Conservation (phyloP, 2,113 vertebrate genomes). For the Panthera tigris region DNA sequence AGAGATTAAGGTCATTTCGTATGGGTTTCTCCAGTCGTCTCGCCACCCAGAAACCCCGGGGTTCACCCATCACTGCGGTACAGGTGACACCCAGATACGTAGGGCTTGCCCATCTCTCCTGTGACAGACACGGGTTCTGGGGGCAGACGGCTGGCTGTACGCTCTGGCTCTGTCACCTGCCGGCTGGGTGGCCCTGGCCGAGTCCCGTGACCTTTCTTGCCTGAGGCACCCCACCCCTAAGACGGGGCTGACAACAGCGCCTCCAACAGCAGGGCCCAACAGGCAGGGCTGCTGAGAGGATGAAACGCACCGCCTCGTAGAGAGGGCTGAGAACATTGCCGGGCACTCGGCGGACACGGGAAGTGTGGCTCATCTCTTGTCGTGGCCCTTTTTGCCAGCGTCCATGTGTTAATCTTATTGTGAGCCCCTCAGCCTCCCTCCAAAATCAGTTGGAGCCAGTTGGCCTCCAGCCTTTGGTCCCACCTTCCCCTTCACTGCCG, state of each 20-base stretch:
- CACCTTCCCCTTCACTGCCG: background rate
- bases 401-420: fast-evolving
- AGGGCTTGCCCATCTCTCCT: background rate
- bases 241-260: background rate
- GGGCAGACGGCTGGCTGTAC: background rate
- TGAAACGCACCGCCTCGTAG: too few relatives aligned
- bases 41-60: background rate
- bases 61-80: background rate
- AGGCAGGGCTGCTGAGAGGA: fast-evolving
- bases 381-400: background rate
- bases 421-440: background rate
- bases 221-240: background rate
- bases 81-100: background rate
- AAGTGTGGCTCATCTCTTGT: background rate
- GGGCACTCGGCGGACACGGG: background rate
- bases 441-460: background rate
- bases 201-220: background rate
- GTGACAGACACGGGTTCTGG: background rate
- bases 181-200: background rate
- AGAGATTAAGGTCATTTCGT: background rate
- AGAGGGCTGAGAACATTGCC: background rate
- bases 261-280: too few relatives aligned
- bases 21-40: fast-evolving
- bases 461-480: background rate
- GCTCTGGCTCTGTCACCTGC: background rate